Base-by-base conservation (phyloP, 2,888 invertebrate species). In the Nineta flava region DNA sequence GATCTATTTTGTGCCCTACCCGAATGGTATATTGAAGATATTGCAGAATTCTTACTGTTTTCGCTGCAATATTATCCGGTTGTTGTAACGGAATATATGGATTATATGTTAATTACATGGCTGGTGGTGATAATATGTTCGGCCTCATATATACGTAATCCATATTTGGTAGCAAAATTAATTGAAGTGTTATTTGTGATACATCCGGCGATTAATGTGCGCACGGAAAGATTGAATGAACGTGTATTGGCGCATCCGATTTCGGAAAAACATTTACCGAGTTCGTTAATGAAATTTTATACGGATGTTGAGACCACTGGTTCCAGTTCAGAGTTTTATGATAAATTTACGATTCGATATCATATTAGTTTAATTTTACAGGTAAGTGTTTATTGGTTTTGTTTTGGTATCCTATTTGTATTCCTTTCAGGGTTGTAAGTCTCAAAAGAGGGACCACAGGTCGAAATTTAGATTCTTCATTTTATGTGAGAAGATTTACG, bases 301-400 rank as follows among this genome's bases (percentile, higher is more conserved):
- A 93, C 95, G 58, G 95, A 95, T 60, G 91, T 96, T 50, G 97
- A 97, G 72, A 90, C 91, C 10, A 97, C 96, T 9, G 97, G 97
- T 9, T 90, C 95, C 57, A 93, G 91, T 67, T 93, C 92, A 34
- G 99, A 99, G 71, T 99, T 99, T 71, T 99, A 96, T 63, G 97
- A 97, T 70, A 99, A 99, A 71, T 99, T 99, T 69, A 92, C 93
- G 10, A 97, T 99, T 59, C 80, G 99, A 51, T 95, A 95, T 72
- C 95, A 96, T 65, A 95, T 99, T 65, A 95, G 95, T 68, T 81
- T 96, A 62, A 92, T 97, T 60, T 78, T 99, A 58, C 95, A 68
- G 83, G 66, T 64, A 50, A 58, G 58, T 55, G 43, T 41, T 15
- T 34, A 21, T 34, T 26, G 5, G 6, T 32, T 55, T 53, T 53